These are phyloP conservation scores for Teleopsis dalmanni DNA, from an alignment of 1,140 invertebrate species.

Conservation along the genomic window DNA sequence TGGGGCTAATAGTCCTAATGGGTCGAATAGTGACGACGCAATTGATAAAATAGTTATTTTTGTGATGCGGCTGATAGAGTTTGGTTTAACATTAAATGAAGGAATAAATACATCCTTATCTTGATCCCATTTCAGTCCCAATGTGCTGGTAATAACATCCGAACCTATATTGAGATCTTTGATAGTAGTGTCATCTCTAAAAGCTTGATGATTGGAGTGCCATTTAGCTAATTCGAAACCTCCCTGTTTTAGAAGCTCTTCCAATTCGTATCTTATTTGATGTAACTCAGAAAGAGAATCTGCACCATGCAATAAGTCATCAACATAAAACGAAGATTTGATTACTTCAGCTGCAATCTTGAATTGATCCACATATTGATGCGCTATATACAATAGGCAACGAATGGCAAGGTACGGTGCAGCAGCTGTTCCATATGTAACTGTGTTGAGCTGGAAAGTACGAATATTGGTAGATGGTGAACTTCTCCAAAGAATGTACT, in stretches of 20 bases:
- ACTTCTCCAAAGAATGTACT: slow-evolving; percentile 41
- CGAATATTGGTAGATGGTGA: slow-evolving; percentile 6
- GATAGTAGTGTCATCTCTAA: background rate
- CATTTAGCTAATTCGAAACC: slow-evolving; percentile 2
- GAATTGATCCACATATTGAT: background rate
- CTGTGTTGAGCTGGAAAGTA: too few species aligned
- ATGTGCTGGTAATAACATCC: background rate
- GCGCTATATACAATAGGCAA: slow-evolving; percentile 2
- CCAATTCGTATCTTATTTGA: background rate
- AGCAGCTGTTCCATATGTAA: too few species aligned
- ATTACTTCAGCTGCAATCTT: background rate
- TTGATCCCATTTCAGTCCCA: slow-evolving; percentile 6
- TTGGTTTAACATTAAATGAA: too few species aligned
- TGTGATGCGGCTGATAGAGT: too few species aligned
- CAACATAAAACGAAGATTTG: background rate
- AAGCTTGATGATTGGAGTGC: background rate
- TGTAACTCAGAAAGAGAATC: background rate
- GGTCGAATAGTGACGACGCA: too few species aligned
- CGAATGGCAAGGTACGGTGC: too few species aligned
- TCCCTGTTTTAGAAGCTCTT: background rate
- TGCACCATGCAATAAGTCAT: background rate
- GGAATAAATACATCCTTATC: background rate
- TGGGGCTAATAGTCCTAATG: too few species aligned
- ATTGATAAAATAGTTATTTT: too few species aligned
- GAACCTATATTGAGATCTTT: background rate